Evolutionary conservation across 2,113 vertebrate species (phyloP).

Genomic region (Meles meles): DNA sequence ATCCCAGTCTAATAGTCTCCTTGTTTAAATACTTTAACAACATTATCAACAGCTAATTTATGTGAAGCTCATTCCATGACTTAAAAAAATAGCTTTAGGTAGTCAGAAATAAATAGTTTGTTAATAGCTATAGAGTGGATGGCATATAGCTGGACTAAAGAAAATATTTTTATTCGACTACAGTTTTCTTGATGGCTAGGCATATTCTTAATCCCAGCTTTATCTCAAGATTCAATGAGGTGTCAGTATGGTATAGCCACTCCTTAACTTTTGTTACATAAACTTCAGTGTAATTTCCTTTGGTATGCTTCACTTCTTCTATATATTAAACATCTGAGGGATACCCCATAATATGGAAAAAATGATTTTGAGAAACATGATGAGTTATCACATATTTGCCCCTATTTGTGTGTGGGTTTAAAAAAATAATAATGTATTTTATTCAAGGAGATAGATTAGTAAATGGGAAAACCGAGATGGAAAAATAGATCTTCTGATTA

Average conservation of each 20-base stretch:
- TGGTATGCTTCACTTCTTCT: neutral
- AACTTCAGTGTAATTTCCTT: neutral
- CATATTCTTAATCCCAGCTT: neutral
- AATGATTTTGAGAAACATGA: neutral
- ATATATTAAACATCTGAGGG: neutral
- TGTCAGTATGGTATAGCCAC: neutral
- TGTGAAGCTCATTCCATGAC: neutral
- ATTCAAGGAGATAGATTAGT: neutral
- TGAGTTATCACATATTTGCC: neutral
- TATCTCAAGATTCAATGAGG: neutral
- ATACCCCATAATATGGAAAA: neutral
- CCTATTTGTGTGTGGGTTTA: neutral
- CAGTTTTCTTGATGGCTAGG: neutral
- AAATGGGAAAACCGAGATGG: neutral
- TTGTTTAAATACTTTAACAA: neutral
- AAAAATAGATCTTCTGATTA: neutral
- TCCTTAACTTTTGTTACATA: neutral
- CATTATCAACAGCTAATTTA: neutral
- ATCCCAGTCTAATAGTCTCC: neutral
- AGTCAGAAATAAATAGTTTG: neutral
- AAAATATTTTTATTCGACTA: neutral
- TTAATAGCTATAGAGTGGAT: neutral
- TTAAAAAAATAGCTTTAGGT: neutral
- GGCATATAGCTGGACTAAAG: neutral
- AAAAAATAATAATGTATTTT: neutral